These are phyloP conservation scores for Anhinga rufa DNA, from an alignment of 2,113 vertebrate genomes.

Conservation along the genomic window DNA sequence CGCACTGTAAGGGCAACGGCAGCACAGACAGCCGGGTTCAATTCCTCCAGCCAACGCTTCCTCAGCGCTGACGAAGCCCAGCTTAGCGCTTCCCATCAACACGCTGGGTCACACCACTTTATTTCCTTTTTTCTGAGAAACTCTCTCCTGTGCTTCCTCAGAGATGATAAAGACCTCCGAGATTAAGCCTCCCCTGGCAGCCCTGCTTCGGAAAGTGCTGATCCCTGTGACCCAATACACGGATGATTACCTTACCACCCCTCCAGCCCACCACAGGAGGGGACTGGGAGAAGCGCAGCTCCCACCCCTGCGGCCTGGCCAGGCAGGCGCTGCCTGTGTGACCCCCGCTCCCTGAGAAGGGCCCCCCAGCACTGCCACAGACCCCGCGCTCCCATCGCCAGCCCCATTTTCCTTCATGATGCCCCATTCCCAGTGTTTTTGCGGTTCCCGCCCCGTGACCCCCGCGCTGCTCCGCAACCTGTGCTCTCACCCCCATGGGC, in stretches of 20 bases:
- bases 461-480: rapidly evolving
- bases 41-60: background rate
- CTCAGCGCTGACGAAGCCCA: background rate
- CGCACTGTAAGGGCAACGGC: rapidly evolving
- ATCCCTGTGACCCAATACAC: background rate
- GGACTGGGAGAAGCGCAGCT: background rate
- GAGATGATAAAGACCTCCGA: background rate
- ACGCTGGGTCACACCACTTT: too few species aligned
- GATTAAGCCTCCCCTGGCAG: background rate
- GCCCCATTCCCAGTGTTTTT: rapidly evolving
- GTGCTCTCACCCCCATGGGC: rapidly evolving
- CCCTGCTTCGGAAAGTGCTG: background rate
- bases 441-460: rapidly evolving
- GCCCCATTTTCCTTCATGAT: too few species aligned
- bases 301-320: too few species aligned
- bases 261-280: background rate
- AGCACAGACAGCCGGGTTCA: background rate
- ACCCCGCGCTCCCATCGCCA: rapidly evolving
- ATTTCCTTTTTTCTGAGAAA: too few species aligned
- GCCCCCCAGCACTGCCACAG: rapidly evolving
- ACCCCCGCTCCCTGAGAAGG: too few species aligned
- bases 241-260: background rate
- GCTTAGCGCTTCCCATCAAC: background rate
- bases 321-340: too few species aligned
- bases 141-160: background rate